These are phyloP conservation scores for Brienomyrus brachyistius DNA, from an alignment of 2,113 vertebrate genomes.

Conservation along the genomic window DNA sequence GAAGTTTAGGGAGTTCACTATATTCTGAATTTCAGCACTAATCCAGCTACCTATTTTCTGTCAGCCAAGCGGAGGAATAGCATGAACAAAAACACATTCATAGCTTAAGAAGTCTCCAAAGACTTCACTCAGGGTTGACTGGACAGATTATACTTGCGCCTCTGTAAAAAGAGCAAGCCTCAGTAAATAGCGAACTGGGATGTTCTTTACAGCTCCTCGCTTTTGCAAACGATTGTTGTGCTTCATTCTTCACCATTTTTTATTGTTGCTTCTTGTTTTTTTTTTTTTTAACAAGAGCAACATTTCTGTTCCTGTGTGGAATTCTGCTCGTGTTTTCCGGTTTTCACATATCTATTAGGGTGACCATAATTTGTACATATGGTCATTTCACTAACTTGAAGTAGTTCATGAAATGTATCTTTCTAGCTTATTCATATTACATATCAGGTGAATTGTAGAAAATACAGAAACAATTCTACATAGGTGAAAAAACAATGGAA, in stretches of 20 bases:
- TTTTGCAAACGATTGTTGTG: conserved; percentile 61
- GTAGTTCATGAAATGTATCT: background rate
- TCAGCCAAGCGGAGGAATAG: conserved; percentile 73
- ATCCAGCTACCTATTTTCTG: conserved; percentile 78
- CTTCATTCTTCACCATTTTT: conserved; percentile 38
- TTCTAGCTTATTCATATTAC: background rate
- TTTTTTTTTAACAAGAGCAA: conserved; percentile 27
- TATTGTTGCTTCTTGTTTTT: conserved; percentile 38
- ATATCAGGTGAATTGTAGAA: background rate
- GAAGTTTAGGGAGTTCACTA: conserved; percentile 72
- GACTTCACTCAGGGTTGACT: conserved; percentile 69
- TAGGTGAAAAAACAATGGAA: background rate
- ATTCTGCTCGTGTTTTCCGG: background rate
- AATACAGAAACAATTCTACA: background rate
- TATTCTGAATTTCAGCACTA: conserved; percentile 74
- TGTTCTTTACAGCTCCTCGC: conserved; percentile 56
- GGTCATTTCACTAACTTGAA: background rate
- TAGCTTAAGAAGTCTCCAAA: conserved; percentile 73
- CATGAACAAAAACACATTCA: conserved; percentile 71
- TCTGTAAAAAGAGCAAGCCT: conserved; percentile 51
- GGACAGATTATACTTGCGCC: conserved; percentile 64
- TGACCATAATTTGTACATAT: background rate
- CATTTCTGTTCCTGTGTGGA: background rate
- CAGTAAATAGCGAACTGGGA: conserved; percentile 35
- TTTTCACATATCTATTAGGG: background rate